Evolutionary conservation across 2,888 invertebrate species (phyloP).

Genomic region (Caenorhabditis zanzibari): DNA sequence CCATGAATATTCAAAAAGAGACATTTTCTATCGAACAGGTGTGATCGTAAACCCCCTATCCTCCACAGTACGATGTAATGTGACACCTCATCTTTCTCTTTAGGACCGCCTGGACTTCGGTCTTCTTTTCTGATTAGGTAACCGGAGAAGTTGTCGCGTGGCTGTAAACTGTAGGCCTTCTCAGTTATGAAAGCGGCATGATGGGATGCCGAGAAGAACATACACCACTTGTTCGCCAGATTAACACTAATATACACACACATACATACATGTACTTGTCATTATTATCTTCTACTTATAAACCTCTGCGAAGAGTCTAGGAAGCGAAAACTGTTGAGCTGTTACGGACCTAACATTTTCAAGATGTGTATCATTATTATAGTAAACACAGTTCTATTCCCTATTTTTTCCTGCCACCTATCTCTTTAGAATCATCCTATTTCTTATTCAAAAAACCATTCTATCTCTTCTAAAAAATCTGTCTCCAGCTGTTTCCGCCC

Average conservation of each 20-base stretch:
- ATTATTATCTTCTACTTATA: constrained; percentile 8
- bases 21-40: constrained; percentile 43
- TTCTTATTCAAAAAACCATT: constrained; percentile 53
- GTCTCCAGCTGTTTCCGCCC: constrained; percentile 48
- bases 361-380: no score
- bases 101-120: constrained; percentile 19
- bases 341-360: no score
- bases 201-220: not conserved
- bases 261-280: constrained; percentile 27
- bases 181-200: not conserved
- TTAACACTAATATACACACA: constrained; percentile 37
- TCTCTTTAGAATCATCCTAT: constrained; percentile 16
- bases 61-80: constrained; percentile 24
- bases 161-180: constrained; percentile 40
- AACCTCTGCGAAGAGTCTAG: constrained; percentile 13
- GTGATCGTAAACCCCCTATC: constrained; percentile 21
- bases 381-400: not conserved
- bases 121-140: constrained; percentile 53
- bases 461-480: constrained; percentile 10
- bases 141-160: constrained; percentile 57
- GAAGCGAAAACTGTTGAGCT: no score
- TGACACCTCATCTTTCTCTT: constrained; percentile 17
- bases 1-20: not conserved
- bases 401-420: constrained; percentile 8
- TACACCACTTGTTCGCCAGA: constrained; percentile 60